These are phyloP conservation scores for Ranitomeya variabilis DNA, from an alignment of 2,113 vertebrate genomes.

Conservation along the genomic window DNA sequence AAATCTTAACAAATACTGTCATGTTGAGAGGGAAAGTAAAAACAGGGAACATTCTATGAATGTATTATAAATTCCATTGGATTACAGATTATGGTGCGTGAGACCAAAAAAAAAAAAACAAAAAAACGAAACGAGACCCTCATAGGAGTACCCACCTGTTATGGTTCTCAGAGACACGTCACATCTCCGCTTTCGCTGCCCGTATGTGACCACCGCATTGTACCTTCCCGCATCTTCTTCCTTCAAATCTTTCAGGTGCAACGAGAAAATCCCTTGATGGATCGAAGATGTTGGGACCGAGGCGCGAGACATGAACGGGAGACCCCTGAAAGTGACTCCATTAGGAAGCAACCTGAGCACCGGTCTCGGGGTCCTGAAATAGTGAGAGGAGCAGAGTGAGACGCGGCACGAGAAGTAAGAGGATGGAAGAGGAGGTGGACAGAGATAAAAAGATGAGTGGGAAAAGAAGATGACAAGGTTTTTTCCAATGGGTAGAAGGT, in stretches of 20 bases:
- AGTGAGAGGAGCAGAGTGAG: neutral
- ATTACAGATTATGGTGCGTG: neutral
- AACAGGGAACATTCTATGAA: neutral
- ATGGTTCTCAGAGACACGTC: neutral
- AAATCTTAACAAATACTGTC: neutral
- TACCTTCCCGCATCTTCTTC: constrained; percentile 14
- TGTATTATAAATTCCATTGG: too few species aligned
- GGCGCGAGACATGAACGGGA: neutral
- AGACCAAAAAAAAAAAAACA: neutral
- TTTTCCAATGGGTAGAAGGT: too few species aligned
- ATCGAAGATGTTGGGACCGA: neutral
- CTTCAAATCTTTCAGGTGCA: constrained; percentile 17
- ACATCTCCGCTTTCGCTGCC: neutral
- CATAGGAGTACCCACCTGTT: neutral
- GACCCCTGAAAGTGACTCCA: neutral
- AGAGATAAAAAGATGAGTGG: too few species aligned
- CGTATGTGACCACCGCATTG: neutral
- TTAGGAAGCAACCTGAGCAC: neutral
- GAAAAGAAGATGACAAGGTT: too few species aligned
- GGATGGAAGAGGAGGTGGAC: too few species aligned
- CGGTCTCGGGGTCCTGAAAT: neutral
- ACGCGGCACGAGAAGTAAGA: neutral
- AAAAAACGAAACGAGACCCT: neutral
- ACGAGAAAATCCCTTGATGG: constrained; percentile 22
- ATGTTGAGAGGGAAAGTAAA: neutral